Evolutionary conservation across 2,888 invertebrate species (phyloP).

Genomic region (Mythimna ferrago): DNA sequence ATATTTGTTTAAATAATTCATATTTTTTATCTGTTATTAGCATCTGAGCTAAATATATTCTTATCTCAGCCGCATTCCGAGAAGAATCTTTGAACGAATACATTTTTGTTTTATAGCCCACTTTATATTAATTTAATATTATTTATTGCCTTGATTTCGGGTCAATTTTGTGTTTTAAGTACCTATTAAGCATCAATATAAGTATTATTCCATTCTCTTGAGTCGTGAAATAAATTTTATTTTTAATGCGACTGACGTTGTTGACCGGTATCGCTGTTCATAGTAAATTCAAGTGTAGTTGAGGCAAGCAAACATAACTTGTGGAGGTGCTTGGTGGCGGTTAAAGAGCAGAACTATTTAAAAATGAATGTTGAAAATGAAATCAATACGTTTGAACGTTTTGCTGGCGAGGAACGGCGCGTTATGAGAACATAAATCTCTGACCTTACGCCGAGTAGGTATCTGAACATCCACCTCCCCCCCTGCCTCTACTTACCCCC

Average conservation of each 20-base stretch:
- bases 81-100: slow-evolving; percentile 50
- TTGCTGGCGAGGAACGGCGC: slow-evolving; percentile 81
- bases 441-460: slow-evolving; percentile 77
- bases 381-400: slow-evolving; percentile 86
- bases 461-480: slow-evolving; percentile 55
- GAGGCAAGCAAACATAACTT: slow-evolving; percentile 51
- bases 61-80: slow-evolving; percentile 63
- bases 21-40: slow-evolving; percentile 59
- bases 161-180: slow-evolving; percentile 48
- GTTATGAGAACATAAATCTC: slow-evolving; percentile 89
- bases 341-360: slow-evolving; percentile 73
- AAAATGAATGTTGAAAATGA: slow-evolving; percentile 85
- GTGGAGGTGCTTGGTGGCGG: slow-evolving; percentile 47
- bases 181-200: slow-evolving; percentile 41
- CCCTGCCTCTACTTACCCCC: slow-evolving; percentile 43
- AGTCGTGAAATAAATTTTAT: slow-evolving; percentile 48
- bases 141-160: slow-evolving; percentile 50
- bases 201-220: slow-evolving; percentile 45
- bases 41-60: slow-evolving; percentile 55
- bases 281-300: slow-evolving; percentile 30
- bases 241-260: slow-evolving; percentile 1
- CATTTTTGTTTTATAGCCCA: slow-evolving; percentile 62
- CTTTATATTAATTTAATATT: slow-evolving; percentile 66
- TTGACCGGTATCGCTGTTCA: slow-evolving; percentile 28
- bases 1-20: slow-evolving; percentile 66